Percentiles rank a stretch among this genome's conserved stretches.
These are phyloP conservation scores for Odontomyia ornata DNA, from an alignment of 2,888 invertebrate species.

Conservation along the genomic window DNA sequence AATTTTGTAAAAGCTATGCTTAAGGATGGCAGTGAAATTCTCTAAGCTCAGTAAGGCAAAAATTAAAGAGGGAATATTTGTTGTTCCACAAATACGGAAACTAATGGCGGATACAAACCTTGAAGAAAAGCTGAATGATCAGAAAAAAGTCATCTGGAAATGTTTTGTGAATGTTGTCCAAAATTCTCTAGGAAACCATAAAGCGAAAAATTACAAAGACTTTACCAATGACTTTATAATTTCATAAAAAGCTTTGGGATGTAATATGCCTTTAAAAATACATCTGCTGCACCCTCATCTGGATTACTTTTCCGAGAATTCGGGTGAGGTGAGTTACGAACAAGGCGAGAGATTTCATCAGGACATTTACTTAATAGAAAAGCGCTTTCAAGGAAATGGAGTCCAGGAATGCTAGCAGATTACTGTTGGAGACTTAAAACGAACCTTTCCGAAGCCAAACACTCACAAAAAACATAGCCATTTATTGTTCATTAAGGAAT, in stretches of 20 bases:
- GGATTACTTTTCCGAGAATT: not conserved
- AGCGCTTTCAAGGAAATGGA: not conserved
- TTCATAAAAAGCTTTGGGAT: not conserved
- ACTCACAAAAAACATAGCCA: not conserved
- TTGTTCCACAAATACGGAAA: conserved; percentile 7
- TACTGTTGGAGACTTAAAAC: conserved; percentile 5
- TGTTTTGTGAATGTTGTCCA: not conserved
- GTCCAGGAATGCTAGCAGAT: conserved; percentile 18
- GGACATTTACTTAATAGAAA: conserved; percentile 15
- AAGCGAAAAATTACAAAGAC: not conserved
- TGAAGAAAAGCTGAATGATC: too few species aligned
- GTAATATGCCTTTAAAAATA: conserved; percentile 9
- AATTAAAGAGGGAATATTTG: too few species aligned
- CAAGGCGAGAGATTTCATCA: conserved; percentile 5
- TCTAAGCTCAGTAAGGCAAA: not conserved
- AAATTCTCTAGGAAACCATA: conserved; percentile 15
- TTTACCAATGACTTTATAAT: not conserved
- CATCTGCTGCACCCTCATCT: not conserved
- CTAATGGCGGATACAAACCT: not conserved
- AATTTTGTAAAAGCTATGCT: too few species aligned
- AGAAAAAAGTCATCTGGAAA: not conserved
- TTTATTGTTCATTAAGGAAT: not conserved
- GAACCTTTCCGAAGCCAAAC: not conserved
- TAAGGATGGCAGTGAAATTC: not conserved
- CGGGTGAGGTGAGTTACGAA: not conserved